Percentiles rank a stretch among this genome's conserved stretches.
These are phyloP conservation scores for Bradypus variegatus DNA, from an alignment of 2,797 vertebrate genomes.

Conservation along the genomic window DNA sequence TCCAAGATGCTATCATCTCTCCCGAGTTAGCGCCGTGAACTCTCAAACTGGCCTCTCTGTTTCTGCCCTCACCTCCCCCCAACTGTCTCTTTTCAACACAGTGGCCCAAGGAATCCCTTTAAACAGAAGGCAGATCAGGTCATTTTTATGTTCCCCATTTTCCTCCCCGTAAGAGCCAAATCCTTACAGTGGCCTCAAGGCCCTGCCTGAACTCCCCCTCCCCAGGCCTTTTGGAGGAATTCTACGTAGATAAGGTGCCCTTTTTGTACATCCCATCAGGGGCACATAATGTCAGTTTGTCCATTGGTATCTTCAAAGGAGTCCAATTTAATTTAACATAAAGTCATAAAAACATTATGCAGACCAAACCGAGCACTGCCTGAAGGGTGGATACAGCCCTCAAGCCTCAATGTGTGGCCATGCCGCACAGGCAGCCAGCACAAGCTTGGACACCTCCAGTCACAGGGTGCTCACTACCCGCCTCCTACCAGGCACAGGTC, in stretches of 20 bases:
- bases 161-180: not conserved
- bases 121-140: not conserved
- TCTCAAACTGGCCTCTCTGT: not conserved
- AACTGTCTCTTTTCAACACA: not conserved
- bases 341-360: not conserved
- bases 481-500: not conserved
- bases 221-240: not conserved
- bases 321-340: not conserved
- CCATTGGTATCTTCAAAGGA: not conserved
- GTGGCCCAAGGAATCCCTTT: not conserved
- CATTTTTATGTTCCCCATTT: not conserved
- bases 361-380: not conserved
- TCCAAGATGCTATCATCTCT: not conserved
- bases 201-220: no score
- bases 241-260: not conserved
- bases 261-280: not conserved
- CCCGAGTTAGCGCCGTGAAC: not conserved
- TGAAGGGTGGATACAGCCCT: not conserved
- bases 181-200: not conserved
- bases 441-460: not conserved
- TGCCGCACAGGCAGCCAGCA: not conserved
- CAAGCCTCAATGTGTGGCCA: accelerated
- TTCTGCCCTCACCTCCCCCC: not conserved
- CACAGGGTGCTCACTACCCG: not conserved
- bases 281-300: not conserved